Base-by-base conservation (phyloP, 2,888 invertebrate species). In the Rapana venosa region DNA sequence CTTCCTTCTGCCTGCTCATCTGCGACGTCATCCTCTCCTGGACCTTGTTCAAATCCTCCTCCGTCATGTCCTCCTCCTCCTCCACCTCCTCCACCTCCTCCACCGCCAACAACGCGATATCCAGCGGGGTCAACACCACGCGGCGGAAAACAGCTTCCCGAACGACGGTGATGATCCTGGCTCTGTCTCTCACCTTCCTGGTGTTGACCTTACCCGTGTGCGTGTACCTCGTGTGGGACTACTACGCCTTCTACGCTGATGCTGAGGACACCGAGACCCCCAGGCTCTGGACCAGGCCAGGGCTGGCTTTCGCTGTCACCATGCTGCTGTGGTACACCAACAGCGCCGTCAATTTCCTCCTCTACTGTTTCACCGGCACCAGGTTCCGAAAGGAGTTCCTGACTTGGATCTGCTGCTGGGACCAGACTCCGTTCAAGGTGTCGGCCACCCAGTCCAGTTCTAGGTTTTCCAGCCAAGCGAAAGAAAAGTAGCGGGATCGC, bases 331-430 rank as follows among this genome's bases (percentile, higher is more conserved):
- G 77, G 77, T 79, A 79, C 32, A 32, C 35, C 15, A 79, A 79
- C 32, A 79, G 77, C 77, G 32, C 77, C 32, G 35, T 79, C 77
- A 79, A 79, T 32, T 79, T 79, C 15, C 77, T 79, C 77, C 77
- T 79, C 32, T 79, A 79, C 32, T 79, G 77, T 32, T 79, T 79
- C 32, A 79, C 77, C 13, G 77, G 77, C 15, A 79, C 32, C 32
- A 79, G 20, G 77, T 79, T 79, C 77, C 30, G 77, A 32, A 26
- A 32, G 13, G 77, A 79, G 77, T 79, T 79, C 32, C 0, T 79
- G 30, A 79, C 1, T 11, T 79, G 77, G 77, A 79, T 79, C 77
- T 15, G 77, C 20, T 79, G 77, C 32, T n/a, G n/a, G 8, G n/a
- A 11, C 47, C 47, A 47, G 20, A 4, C 1, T 26, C 66, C 35